Conservation (phyloP, 92 coral and sea anemone genomes). For the Nematostella vectensis region DNA sequence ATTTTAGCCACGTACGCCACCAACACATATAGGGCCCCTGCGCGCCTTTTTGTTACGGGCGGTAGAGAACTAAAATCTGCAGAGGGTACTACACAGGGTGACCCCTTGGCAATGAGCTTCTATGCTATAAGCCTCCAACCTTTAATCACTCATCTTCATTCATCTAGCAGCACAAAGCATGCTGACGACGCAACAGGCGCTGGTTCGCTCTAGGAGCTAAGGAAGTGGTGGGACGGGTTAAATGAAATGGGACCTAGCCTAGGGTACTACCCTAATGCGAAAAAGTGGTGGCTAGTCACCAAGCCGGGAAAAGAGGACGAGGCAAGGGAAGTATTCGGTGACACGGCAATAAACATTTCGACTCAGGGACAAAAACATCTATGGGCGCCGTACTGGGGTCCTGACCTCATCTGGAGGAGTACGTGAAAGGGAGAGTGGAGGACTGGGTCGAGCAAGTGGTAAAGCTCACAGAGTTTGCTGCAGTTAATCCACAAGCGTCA, state of each 20-base stretch:
- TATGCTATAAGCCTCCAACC: constrained; percentile 36
- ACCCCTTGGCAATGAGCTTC: constrained; percentile 26
- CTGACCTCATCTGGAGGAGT: constrained; percentile 27
- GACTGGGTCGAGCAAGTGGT: constrained; percentile 26
- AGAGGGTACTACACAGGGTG: constrained; percentile 22
- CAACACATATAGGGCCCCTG: too few relatives aligned
- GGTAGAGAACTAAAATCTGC: too few relatives aligned
- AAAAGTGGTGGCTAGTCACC: constrained; percentile 38
- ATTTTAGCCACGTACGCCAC: too few relatives aligned
- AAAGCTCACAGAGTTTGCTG: constrained; percentile 35
- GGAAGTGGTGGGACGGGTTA: constrained; percentile 42
- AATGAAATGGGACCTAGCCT: constrained; percentile 18
- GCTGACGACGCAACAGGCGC: constrained; percentile 31
- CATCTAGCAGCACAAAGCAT: constrained; percentile 18
- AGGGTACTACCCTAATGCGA: constrained; percentile 33
- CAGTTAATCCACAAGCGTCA: constrained; percentile 37
- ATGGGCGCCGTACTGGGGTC: constrained; percentile 47
- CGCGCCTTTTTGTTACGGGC: too few relatives aligned
- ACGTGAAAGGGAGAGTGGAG: constrained; percentile 22
- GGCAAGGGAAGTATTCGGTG: constrained; percentile 25
- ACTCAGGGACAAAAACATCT: constrained; percentile 53
- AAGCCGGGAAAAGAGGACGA: constrained; percentile 36
- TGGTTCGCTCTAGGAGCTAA: constrained; percentile 26
- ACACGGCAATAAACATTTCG: constrained; percentile 29
- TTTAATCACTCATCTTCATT: constrained; percentile 18